Conservation (phyloP, 2,113 vertebrate genomes). For the Albula glossodonta region DNA sequence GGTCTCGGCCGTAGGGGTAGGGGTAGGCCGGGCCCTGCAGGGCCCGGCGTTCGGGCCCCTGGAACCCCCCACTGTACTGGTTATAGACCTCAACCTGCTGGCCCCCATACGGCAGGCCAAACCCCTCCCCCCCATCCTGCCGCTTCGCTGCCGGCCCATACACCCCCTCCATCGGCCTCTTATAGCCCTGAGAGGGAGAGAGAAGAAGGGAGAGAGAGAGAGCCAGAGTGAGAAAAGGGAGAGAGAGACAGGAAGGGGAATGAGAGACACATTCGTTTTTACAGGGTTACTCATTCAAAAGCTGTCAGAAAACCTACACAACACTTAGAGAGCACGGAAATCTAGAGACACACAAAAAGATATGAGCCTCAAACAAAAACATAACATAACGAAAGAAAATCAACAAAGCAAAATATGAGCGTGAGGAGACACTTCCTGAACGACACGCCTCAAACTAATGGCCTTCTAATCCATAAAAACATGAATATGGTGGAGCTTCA, state of each 20-base stretch:
- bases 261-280: neutral
- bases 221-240: neutral
- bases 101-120: slow-evolving; percentile 84
- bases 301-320: neutral
- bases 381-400: neutral
- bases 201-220: neutral
- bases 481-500: no score
- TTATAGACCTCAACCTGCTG: slow-evolving; percentile 92
- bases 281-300: neutral
- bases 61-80: slow-evolving; percentile 85
- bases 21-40: slow-evolving; percentile 86
- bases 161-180: slow-evolving; percentile 93
- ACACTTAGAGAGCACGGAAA: neutral
- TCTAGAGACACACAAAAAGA: neutral
- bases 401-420: no score
- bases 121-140: slow-evolving; percentile 90
- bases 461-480: no score
- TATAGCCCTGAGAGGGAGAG: slow-evolving; percentile 80
- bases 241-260: neutral
- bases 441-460: no score
- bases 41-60: slow-evolving; percentile 85
- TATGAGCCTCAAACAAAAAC: neutral
- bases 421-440: no score
- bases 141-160: slow-evolving; percentile 93
- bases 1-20: slow-evolving; percentile 85